Conservation (phyloP, 2,113 vertebrate genomes). For the Triplophysa rosa region DNA sequence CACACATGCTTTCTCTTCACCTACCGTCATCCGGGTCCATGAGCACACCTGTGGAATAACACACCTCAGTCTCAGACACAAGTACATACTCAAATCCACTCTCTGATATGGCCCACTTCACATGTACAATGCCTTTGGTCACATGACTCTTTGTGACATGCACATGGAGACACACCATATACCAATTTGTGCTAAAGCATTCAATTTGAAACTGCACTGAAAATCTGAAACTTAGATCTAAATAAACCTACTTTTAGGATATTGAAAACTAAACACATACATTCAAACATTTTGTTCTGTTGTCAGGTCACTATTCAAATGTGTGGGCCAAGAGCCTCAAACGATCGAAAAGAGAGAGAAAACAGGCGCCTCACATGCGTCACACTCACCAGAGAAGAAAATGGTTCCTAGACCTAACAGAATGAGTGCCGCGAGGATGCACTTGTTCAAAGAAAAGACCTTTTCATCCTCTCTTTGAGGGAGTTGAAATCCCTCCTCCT, state of each 20-base stretch:
- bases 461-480: constrained; percentile 63
- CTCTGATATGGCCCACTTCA: neutral
- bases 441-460: constrained; percentile 77
- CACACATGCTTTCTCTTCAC: constrained; percentile 48
- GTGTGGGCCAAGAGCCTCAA: neutral
- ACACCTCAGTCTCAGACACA: constrained; percentile 67
- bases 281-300: too few relatives aligned
- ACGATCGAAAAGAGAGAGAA: neutral
- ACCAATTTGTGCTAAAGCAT: neutral
- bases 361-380: neutral
- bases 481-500: constrained; percentile 59
- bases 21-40: constrained; percentile 76
- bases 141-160: constrained; percentile 5
- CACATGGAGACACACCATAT: neutral
- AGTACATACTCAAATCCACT: constrained; percentile 5
- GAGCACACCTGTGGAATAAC: constrained; percentile 77
- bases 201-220: neutral
- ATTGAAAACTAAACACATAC: too few relatives aligned
- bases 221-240: too few relatives aligned
- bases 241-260: too few relatives aligned
- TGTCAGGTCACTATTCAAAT: neutral
- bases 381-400: constrained; percentile 72
- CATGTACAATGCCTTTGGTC: neutral
- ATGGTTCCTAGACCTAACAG: constrained; percentile 80
- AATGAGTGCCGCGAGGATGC: constrained; percentile 79